Base-by-base conservation (phyloP, 2,113 vertebrate species). In the Catharus minimus region DNA sequence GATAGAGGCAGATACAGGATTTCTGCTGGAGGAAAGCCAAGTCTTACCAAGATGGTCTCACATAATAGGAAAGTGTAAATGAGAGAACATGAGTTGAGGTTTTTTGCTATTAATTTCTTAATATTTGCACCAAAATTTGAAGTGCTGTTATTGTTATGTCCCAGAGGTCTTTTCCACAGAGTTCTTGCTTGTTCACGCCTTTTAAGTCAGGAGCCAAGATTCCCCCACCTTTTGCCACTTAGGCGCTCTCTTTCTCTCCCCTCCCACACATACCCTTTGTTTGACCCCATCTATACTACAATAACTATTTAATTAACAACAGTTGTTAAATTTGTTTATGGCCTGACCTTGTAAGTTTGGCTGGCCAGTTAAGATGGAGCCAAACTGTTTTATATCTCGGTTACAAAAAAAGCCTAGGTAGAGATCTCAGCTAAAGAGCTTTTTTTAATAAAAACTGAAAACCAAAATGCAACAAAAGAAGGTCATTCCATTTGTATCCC, bases 291-390 rank as follows among this genome's bases (percentile, higher is more conserved):
- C 81, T 82, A 93, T 89, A 89, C 71, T 93, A 94, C 89, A 95
- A 95, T 88, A 95, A 93, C 92, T 92, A 78, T 83, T 95, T 96
- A 95, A 95, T 93, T 95, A 96, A 95, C 86, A 96, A 95, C 93
- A 94, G 94, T 95, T 95, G 93, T 95, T 95, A 95, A 94, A 93
- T 95, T 90, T 94, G 86, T 90, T 96, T 96, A 90, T 90, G 86
- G 93, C n/a, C 71, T 95, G 93, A 90, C 95, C 94, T 95, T 90
- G 56, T 60, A 93, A 88, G 79, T 91, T 93, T 91, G 76, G 68
- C 82, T 93, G 79, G 82, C 93, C 92, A 68, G 86, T 90, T 90
- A 90, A 49, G 39, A 86, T 94, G 92, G 79, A 96, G 90, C 72
- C 90, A 90, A 91, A 84, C 72, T 90, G 72, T 80, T 95, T 95